Base-by-base conservation (phyloP, 2,888 invertebrate genomes). In the Oxytorus armatus region DNA sequence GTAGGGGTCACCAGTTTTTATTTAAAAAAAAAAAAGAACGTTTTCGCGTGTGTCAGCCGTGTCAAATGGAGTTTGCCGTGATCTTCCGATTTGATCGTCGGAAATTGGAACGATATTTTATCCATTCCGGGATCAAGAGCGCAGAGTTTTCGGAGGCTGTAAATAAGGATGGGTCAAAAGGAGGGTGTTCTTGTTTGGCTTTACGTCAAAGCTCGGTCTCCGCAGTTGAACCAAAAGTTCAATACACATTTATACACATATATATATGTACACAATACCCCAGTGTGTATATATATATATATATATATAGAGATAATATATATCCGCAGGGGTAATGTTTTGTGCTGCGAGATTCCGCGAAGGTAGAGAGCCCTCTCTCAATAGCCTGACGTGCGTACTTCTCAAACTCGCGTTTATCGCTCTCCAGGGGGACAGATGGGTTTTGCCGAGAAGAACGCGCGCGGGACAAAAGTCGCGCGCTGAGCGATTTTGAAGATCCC, bases 351-450 rank as follows among this genome's bases (percentile, higher is more conserved):
- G 66, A 33, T 75, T 29, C 18, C 51, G 47, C 36, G 23, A 51
- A 51, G 66, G 49, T 51, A 47, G 44, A n/a, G n/a, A n/a, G n/a
- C n/a, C n/a, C n/a, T n/a, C n/a, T n/a, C n/a, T n/a, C n/a, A n/a
- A n/a, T n/a, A n/a, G n/a, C n/a, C 59, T 42, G 61, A 53, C 33
- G 36, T 16, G 11, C 25, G n/a, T 78, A 42, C 21, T 47, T 69
- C 63, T 33, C 55, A 16, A 63, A 39, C 53, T 63, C 63, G n/a
- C n/a, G 63, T 74, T 79, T 79, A 79, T 79, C 63, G 78, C 39
- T 74, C 74, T 55, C 73, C 11, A 10, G 74, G 55, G n/a, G 78
- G 47, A 18, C 25, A n/a, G 49, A 51, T 59, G 66, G 49, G 33
- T 73, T 73, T 69, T 7, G 33, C 39, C n/a, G 39, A 11, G 49